These are phyloP conservation scores for Hydrolagus colliei DNA, from an alignment of 2,797 vertebrate species.

Conservation along the genomic window DNA sequence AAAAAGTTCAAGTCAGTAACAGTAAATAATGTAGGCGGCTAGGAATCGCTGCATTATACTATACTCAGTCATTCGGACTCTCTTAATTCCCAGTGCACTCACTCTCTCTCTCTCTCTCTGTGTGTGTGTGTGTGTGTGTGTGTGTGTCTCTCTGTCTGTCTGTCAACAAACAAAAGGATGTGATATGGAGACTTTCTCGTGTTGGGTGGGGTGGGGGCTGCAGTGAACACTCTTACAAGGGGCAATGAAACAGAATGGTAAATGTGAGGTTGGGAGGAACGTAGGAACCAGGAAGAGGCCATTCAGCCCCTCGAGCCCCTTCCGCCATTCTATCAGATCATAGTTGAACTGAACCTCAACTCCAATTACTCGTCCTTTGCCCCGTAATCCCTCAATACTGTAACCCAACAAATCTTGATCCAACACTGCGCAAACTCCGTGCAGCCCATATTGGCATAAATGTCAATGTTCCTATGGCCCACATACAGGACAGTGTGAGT, in stretches of 20 bases:
- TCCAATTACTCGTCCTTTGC: too few relatives aligned
- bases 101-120: neutral
- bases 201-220: neutral
- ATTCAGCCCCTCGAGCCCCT: too few relatives aligned
- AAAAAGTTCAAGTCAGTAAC: too few relatives aligned
- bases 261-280: neutral
- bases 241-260: neutral
- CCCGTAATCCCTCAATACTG: too few relatives aligned
- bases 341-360: too few relatives aligned
- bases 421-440: too few relatives aligned
- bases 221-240: neutral
- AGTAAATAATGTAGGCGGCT: too few relatives aligned
- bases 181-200: neutral
- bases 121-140: neutral
- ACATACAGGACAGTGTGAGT: neutral
- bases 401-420: too few relatives aligned
- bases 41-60: neutral
- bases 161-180: neutral
- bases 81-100: neutral
- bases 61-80: neutral
- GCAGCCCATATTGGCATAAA: too few relatives aligned
- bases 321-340: too few relatives aligned
- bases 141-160: neutral
- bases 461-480: too few relatives aligned
- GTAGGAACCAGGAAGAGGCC: neutral